Percentiles rank a stretch among this genome's conserved stretches.
These are phyloP conservation scores for Darevskia nairensis DNA, from an alignment of 2,797 vertebrate species.

Conservation along the genomic window DNA sequence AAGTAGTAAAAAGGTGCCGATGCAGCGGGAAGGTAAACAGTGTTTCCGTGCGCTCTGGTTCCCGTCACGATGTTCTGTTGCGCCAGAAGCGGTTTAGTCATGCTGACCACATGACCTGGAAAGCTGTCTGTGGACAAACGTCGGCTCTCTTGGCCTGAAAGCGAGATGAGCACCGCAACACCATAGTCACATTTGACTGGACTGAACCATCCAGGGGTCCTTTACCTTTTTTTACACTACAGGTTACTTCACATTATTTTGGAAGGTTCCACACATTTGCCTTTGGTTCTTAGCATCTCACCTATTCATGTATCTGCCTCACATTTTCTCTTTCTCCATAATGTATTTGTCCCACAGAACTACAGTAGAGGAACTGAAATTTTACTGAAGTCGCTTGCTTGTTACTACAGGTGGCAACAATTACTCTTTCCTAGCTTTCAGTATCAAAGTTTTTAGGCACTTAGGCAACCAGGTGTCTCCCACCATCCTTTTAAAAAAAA, in stretches of 20 bases:
- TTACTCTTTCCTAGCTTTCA: not conserved
- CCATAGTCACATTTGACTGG: no score
- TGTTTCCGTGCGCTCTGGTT: no score
- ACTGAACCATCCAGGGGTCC: no score
- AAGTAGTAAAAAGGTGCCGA: no score
- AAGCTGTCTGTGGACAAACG: no score
- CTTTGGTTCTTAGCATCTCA: not conserved
- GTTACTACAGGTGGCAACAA: not conserved
- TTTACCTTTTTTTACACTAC: not conserved
- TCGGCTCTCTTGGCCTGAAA: no score
- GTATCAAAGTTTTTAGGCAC: not conserved
- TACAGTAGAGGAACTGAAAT: not conserved
- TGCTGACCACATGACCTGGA: no score
- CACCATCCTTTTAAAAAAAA: not conserved
- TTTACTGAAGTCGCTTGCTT: not conserved
- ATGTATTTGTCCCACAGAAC: not conserved
- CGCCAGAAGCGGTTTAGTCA: no score
- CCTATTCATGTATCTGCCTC: not conserved
- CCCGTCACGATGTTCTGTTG: no score
- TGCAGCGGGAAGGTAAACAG: no score
- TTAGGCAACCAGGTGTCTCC: not conserved
- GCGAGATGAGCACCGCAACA: no score
- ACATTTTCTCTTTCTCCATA: not conserved
- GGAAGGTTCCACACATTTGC: not conserved
- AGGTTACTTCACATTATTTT: not conserved